phyloP scores from a whole-genome alignment of 1,140 invertebrate genomes.

The Calephelis nemesis region DNA sequence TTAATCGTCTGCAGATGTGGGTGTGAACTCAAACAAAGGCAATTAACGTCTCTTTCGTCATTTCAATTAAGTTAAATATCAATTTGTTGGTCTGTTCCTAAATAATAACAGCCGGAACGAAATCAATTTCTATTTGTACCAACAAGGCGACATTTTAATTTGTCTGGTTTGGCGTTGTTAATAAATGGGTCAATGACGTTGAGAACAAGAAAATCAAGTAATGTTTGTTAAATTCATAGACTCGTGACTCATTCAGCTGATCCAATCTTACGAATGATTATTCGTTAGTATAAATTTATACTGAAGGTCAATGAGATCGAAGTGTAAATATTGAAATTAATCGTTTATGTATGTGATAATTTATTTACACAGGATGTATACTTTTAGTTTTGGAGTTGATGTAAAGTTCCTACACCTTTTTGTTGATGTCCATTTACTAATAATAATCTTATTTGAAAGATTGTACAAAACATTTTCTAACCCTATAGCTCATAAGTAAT shows the following conservation, averaged over 20 bases:
- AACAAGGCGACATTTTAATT: constrained; percentile 8
- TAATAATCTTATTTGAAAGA: too few species aligned
- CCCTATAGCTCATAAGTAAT: too few species aligned
- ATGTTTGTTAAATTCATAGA: constrained; percentile 42
- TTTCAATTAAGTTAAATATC: neutral
- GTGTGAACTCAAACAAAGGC: neutral
- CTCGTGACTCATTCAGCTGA: constrained; percentile 36
- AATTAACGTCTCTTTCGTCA: constrained; percentile 1
- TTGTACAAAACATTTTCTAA: too few species aligned
- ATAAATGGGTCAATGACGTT: constrained; percentile 16
- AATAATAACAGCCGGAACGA: constrained; percentile 14
- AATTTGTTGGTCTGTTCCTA: constrained; percentile 10
- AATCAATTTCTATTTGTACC: neutral
- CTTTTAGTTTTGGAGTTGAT: too few species aligned
- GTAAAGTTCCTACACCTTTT: too few species aligned
- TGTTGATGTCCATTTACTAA: too few species aligned
- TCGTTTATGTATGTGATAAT: neutral
- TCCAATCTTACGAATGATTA: constrained; percentile 32
- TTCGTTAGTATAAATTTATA: constrained; percentile 1
- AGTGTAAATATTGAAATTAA: constrained; percentile 4
- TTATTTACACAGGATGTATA: neutral
- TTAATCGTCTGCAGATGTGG: neutral
- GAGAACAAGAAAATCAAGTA: constrained; percentile 19
- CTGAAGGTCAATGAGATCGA: constrained; percentile 7
- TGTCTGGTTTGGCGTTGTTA: constrained; percentile 1